Conservation (phyloP, 2,888 invertebrate genomes). For the Pammene fasciana region DNA sequence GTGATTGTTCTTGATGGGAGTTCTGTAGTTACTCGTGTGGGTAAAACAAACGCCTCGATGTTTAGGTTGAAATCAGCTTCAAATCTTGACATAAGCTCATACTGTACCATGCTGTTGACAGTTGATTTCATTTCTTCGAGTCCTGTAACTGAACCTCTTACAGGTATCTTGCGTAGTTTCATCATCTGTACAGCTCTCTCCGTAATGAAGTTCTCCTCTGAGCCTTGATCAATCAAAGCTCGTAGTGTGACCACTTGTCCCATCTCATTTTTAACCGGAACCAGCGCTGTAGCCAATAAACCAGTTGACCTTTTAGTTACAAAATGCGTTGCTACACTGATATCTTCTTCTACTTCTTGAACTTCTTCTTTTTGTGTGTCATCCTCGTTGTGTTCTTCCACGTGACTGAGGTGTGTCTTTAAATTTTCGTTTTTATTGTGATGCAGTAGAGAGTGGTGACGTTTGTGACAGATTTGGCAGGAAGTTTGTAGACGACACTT, state of each 20-base stretch:
- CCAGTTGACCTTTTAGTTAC: slow-evolving; percentile 34
- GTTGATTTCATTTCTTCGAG: slow-evolving; percentile 21
- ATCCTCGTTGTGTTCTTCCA: slow-evolving; percentile 2
- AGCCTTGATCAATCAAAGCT: slow-evolving; percentile 48
- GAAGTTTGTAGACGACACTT: slow-evolving; percentile 42
- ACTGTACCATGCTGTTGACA: slow-evolving; percentile 43
- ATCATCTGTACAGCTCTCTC: slow-evolving; percentile 30
- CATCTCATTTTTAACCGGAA: slow-evolving; percentile 39
- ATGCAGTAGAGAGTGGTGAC: slow-evolving; percentile 48
- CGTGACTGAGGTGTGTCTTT: slow-evolving; percentile 27
- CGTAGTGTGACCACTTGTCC: slow-evolving; percentile 44
- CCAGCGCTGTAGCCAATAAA: slow-evolving; percentile 48
- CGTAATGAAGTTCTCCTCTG: slow-evolving; percentile 37
- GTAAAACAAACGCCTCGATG: slow-evolving; percentile 44
- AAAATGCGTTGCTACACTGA: slow-evolving; percentile 42
- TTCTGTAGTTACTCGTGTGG: slow-evolving; percentile 29
- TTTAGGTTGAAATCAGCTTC: slow-evolving; percentile 21
- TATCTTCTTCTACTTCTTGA: slow-evolving; percentile 33
- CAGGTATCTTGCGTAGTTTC: slow-evolving; percentile 11
- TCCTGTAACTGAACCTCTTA: slow-evolving; percentile 14
- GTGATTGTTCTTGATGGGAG: slow-evolving; percentile 20
- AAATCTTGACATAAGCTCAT: slow-evolving; percentile 42
- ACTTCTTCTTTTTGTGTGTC: slow-evolving; percentile 8
- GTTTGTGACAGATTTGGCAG: slow-evolving; percentile 40
- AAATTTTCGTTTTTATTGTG: slow-evolving; percentile 3